A percentile compares a stretch with the other conserved stretches of the same genome.
Conservation (phyloP, 1,140 invertebrate species). For the Cotesia vestalis region DNA sequence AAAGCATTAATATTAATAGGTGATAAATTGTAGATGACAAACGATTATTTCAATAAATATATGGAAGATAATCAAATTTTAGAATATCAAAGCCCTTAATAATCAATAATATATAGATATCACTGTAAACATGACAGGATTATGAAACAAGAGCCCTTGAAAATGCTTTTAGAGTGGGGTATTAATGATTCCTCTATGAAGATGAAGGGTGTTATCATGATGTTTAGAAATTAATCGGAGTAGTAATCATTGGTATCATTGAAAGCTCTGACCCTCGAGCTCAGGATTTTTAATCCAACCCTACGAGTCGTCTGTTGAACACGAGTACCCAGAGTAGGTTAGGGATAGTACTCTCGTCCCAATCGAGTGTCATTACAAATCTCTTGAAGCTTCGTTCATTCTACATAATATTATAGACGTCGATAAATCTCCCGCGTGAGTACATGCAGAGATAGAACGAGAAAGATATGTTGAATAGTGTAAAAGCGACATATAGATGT, state of each 20-base stretch:
- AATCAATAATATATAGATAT: too few relatives aligned
- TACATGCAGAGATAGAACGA: neutral
- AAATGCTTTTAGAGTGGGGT: neutral
- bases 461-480: too few relatives aligned
- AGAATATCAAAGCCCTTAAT: too few relatives aligned
- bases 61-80: too few relatives aligned
- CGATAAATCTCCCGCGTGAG: too few relatives aligned
- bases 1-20: too few relatives aligned
- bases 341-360: neutral
- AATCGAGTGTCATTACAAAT: constrained; percentile 26
- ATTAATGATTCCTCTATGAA: too few relatives aligned
- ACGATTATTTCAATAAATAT: too few relatives aligned
- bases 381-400: constrained; percentile 20
- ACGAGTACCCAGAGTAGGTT: neutral
- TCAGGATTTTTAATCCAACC: too few relatives aligned
- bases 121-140: too few relatives aligned
- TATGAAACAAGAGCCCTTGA: constrained; percentile 5
- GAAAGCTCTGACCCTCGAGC: neutral
- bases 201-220: neutral
- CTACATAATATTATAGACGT: neutral
- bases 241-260: constrained; percentile 11
- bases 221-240: constrained; percentile 8
- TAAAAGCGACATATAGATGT: too few relatives aligned
- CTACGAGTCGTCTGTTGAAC: neutral
- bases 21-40: too few relatives aligned